Evolutionary conservation across 37 sponge, comb jelly and placozoan species (phyloP), one percentile per base, ranked within the genome.

Genomic region (Sycon ciliatum): DNA sequence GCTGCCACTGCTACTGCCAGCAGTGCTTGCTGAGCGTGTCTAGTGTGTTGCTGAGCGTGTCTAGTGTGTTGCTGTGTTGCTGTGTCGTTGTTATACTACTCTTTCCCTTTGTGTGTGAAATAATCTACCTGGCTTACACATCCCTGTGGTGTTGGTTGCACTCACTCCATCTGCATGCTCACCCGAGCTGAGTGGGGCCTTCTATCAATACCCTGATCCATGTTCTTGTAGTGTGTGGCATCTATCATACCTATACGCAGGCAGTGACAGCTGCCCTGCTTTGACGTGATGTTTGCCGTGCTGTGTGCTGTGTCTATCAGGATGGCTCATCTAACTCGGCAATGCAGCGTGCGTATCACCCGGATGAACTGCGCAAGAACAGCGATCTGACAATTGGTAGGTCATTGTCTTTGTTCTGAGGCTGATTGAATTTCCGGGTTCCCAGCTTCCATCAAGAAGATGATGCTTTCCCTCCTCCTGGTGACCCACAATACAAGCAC

Each of bases 281-380:
- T 6, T 38, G 23, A 38, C 6, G 33, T 60, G 58, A 58, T 7
- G 20, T 57, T 34, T 52, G n/a, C 16, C 72, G 4, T 34, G 23
- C 16, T 57, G 22, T 74, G 58, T 71, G 57, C 5, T 24, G 9
- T 70, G 6, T 72, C 13, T 36, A 3, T 9, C 38, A 55, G 78
- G 78, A 82, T 23, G 65, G 78, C 6, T 32, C 68, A 37, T 11
- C 52, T 2, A 56, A 68, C 11, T 57, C 89, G 22, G 74, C 84
- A 31, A 56, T 81, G 27, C 87, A 81, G 72, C 72, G 90, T 16
- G 87, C 91, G 38, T 92, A 71, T 79, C 99, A 96, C 56, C 89
- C 89, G 32, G 80, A 81, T 5, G 90, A 89, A 63, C 55, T 96
- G 16, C 33, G 33, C 31, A 60, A 38, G 3, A 68, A 81, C 38